Evolutionary conservation across 2,888 invertebrate genomes (phyloP).

Genomic region (Phorcus lineatus): DNA sequence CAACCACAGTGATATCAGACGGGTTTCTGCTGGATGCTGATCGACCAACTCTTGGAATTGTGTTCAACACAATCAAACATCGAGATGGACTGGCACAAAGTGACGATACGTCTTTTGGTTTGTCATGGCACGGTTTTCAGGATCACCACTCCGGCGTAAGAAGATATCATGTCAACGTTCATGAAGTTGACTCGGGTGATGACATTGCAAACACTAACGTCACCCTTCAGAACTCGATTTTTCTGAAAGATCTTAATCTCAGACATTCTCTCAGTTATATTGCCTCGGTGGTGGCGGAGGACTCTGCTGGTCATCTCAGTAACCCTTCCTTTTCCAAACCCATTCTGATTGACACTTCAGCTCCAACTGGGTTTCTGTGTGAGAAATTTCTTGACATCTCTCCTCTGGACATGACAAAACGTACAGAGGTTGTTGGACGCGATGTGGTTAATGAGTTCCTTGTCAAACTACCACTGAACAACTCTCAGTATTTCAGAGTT

Average conservation of each 20-base stretch:
- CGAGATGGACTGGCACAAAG: not conserved
- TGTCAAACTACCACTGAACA: not conserved
- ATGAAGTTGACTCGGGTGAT: not conserved
- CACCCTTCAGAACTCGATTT: not conserved
- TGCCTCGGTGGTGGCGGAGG: not conserved
- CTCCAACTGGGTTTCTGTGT: conserved; percentile 8
- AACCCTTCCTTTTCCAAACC: not conserved
- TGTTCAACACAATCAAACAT: conserved; percentile 10
- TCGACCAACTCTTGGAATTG: not conserved
- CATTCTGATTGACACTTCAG: not conserved
- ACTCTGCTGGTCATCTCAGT: conserved; percentile 15
- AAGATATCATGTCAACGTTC: not conserved
- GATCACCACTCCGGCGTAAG: conserved; percentile 9
- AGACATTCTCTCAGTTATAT: not conserved
- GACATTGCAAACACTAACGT: not conserved
- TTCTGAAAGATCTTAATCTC: not conserved
- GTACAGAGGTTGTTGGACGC: not conserved
- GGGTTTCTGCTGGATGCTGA: conserved; percentile 20
- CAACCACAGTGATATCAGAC: not conserved
- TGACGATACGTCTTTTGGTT: not conserved
- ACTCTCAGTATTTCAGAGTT: not conserved
- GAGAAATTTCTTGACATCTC: not conserved
- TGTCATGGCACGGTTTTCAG: conserved; percentile 22
- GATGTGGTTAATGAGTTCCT: not conserved
- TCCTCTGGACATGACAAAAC: not conserved